Conservation (phyloP, 2,113 vertebrate species). For the Elephas maximus region DNA sequence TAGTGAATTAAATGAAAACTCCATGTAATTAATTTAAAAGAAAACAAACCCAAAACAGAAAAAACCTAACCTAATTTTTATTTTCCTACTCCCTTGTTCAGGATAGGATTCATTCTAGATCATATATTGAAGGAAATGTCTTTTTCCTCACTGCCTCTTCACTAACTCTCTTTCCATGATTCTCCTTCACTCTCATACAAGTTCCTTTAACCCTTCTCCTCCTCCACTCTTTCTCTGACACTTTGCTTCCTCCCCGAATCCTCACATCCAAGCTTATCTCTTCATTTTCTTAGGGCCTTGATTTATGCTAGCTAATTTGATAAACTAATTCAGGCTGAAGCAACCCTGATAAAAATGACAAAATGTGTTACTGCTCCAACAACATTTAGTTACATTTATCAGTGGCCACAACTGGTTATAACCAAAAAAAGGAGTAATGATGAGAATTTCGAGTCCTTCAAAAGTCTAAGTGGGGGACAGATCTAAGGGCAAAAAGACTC, state of each 20-base stretch:
- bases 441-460: background rate
- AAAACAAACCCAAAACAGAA: background rate
- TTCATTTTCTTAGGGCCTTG: background rate
- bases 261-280: background rate
- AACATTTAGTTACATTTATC: constrained; percentile 30
- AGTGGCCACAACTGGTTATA: background rate
- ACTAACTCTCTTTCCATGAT: background rate
- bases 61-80: background rate
- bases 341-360: constrained; percentile 4
- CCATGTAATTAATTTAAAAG: background rate
- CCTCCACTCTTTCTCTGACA: background rate
- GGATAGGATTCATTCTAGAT: background rate
- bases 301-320: background rate
- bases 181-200: background rate
- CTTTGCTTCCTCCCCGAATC: background rate
- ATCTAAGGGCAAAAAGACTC: background rate
- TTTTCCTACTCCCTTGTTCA: background rate
- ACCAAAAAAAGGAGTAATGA: background rate
- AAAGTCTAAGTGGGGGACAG: background rate
- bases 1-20: background rate
- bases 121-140: background rate
- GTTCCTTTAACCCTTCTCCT: background rate
- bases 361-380: background rate
- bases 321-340: constrained; percentile 21
- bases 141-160: background rate